These are phyloP conservation scores for Tipula vernalis DNA, from an alignment of 2,888 invertebrate species.

Conservation along the genomic window DNA sequence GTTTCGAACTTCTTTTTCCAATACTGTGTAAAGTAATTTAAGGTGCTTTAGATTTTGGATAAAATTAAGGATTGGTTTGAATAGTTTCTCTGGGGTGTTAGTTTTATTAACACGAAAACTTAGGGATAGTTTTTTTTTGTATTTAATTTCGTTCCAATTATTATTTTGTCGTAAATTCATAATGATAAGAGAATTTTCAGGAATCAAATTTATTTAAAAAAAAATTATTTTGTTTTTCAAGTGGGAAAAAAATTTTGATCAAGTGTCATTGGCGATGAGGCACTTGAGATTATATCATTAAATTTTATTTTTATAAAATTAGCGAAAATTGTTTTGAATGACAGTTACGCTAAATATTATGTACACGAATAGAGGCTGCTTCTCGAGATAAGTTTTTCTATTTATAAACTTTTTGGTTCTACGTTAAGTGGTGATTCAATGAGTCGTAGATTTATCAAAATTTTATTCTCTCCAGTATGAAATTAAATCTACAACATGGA, in stretches of 20 bases:
- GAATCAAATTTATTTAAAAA: not conserved
- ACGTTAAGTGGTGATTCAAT: not conserved
- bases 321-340: not conserved
- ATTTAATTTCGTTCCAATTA: not conserved
- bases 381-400: not conserved
- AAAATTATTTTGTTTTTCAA: not conserved
- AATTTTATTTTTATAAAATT: not conserved
- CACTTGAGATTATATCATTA: not conserved
- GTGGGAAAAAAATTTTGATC: not conserved
- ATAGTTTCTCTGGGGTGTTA: not conserved
- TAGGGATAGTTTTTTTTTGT: not conserved
- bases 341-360: not conserved
- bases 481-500: too few species aligned
- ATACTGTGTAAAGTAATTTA: not conserved
- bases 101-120: not conserved
- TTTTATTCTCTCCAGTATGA: not conserved
- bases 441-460: not conserved
- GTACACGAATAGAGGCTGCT: not conserved
- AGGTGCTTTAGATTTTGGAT: not conserved
- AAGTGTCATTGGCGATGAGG: not conserved
- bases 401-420: not conserved
- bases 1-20: not conserved
- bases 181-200: not conserved
- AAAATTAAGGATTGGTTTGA: not conserved
- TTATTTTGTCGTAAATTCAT: not conserved